Conservation (phyloP, 2,888 invertebrate species). For the Aphodius granarius region DNA sequence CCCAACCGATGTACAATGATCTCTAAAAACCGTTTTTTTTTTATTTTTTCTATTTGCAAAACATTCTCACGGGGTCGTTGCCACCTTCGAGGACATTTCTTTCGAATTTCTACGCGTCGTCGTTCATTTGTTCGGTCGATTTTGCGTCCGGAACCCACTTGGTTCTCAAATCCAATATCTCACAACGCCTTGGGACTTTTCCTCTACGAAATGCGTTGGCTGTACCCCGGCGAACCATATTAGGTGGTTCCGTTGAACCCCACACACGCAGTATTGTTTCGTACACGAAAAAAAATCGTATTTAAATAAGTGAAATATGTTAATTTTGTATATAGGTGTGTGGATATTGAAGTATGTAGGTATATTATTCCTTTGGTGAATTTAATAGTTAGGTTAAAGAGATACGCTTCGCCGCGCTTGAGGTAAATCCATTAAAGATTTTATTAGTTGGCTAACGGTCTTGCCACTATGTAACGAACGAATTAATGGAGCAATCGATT, state of each 20-base stretch:
- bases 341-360: neutral
- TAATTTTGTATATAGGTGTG: neutral
- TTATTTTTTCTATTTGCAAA: neutral
- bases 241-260: neutral
- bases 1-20: neutral
- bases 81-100: neutral
- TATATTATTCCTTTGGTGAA: too few relatives aligned
- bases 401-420: neutral
- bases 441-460: neutral
- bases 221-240: neutral
- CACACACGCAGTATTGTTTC: neutral
- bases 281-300: neutral
- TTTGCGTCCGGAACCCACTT: neutral
- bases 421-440: neutral
- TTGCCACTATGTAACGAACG: neutral
- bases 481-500: neutral
- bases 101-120: neutral
- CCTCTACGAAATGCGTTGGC: neutral
- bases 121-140: neutral
- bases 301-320: neutral
- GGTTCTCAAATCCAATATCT: neutral
- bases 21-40: neutral
- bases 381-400: too few relatives aligned
- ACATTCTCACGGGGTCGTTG: neutral
- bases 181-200: neutral